phyloP scores from a whole-genome alignment of 2,797 vertebrate genomes.

The Rhinogobio ventralis region DNA sequence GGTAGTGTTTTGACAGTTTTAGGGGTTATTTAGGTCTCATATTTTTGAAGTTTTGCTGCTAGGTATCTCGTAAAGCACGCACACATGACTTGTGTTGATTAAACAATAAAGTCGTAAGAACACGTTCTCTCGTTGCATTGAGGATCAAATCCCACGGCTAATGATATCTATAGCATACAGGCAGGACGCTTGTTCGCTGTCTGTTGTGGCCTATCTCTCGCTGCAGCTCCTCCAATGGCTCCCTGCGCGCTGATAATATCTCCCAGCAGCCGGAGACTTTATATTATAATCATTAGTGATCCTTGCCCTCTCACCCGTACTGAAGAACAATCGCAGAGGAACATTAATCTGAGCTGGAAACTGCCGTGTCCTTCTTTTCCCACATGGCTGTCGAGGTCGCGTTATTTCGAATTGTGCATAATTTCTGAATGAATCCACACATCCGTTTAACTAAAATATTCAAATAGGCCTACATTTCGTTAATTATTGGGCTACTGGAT shows the following conservation, averaged over 20 bases:
- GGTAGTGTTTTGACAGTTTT: not conserved
- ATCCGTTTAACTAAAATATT: not conserved
- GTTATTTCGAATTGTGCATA: constrained; percentile 1
- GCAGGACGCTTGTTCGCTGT: constrained; percentile 49
- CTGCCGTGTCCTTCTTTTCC: constrained; percentile 50
- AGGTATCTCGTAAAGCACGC: constrained; percentile 4
- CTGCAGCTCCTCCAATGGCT: constrained; percentile 52
- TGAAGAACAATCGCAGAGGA: constrained; percentile 64
- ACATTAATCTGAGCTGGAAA: constrained; percentile 67
- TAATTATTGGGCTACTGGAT: not conserved
- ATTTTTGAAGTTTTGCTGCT: not conserved
- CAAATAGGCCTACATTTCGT: not conserved
- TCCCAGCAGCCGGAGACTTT: constrained; percentile 63
- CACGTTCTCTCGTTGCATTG: constrained; percentile 72
- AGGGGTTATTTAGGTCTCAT: not conserved
- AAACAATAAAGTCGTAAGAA: constrained; percentile 8
- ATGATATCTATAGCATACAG: constrained; percentile 63
- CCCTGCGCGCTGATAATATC: constrained; percentile 73
- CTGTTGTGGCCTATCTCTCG: constrained; percentile 62
- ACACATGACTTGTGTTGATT: constrained; percentile 1
- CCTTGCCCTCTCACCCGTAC: constrained; percentile 68
- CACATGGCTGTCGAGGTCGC: constrained; percentile 23
- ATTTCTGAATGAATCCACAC: constrained; percentile 18
- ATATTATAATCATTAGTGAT: constrained; percentile 76
- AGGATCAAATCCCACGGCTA: constrained; percentile 46